Evolutionary conservation across 1,140 invertebrate species (phyloP).

Genomic region (Bombyx mori): ASM3026992v2 NC_085111.1:8881501-8882000

Average conservation of each 20-base stretch:
- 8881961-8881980: slow-evolving; percentile 41
- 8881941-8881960: slow-evolving; percentile 56
- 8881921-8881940: slow-evolving; percentile 52
- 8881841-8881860: slow-evolving; percentile 60
- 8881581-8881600: slow-evolving; percentile 10
- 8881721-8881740: too few species aligned
- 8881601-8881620: slow-evolving; percentile 46
- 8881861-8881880: slow-evolving; percentile 70
- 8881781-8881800: too few species aligned
- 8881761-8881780: too few species aligned
- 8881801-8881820: too few species aligned
- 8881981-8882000: slow-evolving; percentile 66
- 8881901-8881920: slow-evolving; percentile 50
- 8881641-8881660: neutral
- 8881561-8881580: slow-evolving; percentile 2
- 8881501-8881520: too few species aligned
- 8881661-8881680: neutral
- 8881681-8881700: neutral
- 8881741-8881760: too few species aligned
- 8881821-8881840: slow-evolving; percentile 19
- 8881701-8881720: too few species aligned
- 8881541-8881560: too few species aligned
- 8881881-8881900: slow-evolving; percentile 71
- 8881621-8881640: slow-evolving; percentile 19
- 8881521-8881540: too few species aligned